Conservation (phyloP, 2,888 invertebrate species). For the Lasius fuliginosus region DNA sequence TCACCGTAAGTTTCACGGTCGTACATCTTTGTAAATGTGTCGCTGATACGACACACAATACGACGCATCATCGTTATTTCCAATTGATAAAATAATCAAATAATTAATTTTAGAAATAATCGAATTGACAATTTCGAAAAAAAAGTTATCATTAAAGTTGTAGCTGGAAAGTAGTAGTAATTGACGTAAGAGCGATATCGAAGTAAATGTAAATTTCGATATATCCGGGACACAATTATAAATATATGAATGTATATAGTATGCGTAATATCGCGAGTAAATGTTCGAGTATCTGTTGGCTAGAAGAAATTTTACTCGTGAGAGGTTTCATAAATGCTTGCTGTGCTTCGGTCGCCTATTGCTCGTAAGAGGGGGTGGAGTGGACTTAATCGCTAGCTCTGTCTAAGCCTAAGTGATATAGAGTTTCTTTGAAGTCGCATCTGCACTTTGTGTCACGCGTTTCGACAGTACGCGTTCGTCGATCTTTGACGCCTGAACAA, state of each 20-base stretch:
- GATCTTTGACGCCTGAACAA: background rate
- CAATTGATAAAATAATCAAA: slow-evolving; percentile 36
- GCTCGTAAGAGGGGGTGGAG: slow-evolving; percentile 77
- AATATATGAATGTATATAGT: slow-evolving; percentile 51
- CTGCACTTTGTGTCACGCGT: slow-evolving; percentile 61
- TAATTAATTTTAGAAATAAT: slow-evolving; percentile 15
- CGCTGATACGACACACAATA: slow-evolving; percentile 56
- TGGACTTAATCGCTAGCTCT: slow-evolving; percentile 81
- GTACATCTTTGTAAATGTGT: slow-evolving; percentile 33
- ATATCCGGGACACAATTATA: slow-evolving; percentile 52
- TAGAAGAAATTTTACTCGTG: slow-evolving; percentile 76
- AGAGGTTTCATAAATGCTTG: slow-evolving; percentile 82
- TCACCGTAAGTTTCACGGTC: slow-evolving; percentile 48
- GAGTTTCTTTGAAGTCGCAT: slow-evolving; percentile 75
- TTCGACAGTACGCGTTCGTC: slow-evolving; percentile 23
- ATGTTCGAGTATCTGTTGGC: slow-evolving; percentile 66
- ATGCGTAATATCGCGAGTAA: slow-evolving; percentile 59
- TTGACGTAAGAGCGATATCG: slow-evolving; percentile 60
- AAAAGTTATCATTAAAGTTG: slow-evolving; percentile 12
- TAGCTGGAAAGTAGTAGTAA: slow-evolving; percentile 10
- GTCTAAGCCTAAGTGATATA: slow-evolving; percentile 78
- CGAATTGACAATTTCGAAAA: slow-evolving; percentile 9
- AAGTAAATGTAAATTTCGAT: slow-evolving; percentile 49
- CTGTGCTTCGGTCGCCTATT: slow-evolving; percentile 82
- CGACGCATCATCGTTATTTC: slow-evolving; percentile 22